A percentile compares a stretch with the other conserved stretches of the same genome.
Evolutionary conservation across 2,888 invertebrate genomes (phyloP).

Genomic region (Microdon myrmicae): DNA sequence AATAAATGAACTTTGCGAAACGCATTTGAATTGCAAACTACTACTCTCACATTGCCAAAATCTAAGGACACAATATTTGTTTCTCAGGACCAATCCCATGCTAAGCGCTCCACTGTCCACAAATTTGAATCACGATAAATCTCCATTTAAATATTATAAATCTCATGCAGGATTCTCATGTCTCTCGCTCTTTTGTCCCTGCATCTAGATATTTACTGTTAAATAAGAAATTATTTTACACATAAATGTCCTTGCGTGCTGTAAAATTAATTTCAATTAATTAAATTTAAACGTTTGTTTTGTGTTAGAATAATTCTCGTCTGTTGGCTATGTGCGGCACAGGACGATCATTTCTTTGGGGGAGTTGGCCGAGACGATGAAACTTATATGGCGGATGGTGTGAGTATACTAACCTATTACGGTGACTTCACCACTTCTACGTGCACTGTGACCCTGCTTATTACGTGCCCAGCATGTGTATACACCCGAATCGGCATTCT

Average conservation of each 20-base stretch:
- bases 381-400: constrained; percentile 25
- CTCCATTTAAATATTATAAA: constrained; percentile 6
- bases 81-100: background rate
- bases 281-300: constrained; percentile 31
- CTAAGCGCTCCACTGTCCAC: constrained; percentile 13
- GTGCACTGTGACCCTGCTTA: constrained; percentile 79
- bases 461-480: constrained; percentile 85
- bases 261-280: constrained; percentile 44
- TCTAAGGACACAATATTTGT: background rate
- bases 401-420: constrained; percentile 76
- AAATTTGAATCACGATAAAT: constrained; percentile 22
- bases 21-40: too few relatives aligned
- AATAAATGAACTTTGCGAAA: too few relatives aligned
- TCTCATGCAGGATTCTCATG: background rate
- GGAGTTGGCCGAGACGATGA: constrained; percentile 1
- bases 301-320: too few relatives aligned
- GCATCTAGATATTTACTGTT: background rate
- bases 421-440: constrained; percentile 78
- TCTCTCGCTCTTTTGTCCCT: background rate
- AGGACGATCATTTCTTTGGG: constrained; percentile 44
- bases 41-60: too few relatives aligned
- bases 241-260: constrained; percentile 11
- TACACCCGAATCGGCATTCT: constrained; percentile 78
- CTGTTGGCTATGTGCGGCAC: constrained; percentile 46
- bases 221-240: constrained; percentile 1